Evolutionary conservation across 2,888 invertebrate genomes (phyloP).

Genomic region (Agelastica alni): DNA sequence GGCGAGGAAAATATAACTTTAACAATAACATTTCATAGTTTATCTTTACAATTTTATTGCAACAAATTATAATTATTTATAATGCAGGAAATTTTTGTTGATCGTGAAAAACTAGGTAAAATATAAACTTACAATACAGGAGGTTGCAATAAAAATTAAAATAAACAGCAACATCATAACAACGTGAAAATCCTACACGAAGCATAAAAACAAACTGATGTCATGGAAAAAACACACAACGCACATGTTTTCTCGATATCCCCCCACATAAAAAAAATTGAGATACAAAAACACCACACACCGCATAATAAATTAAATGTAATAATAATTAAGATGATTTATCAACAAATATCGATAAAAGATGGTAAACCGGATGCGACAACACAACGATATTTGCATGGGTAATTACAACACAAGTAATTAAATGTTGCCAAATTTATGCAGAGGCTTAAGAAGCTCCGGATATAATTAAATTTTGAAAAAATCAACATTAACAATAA

Average conservation of each 20-base stretch:
- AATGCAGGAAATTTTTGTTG: too few relatives aligned
- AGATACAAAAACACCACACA: constrained; percentile 2
- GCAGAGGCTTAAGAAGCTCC: too few relatives aligned
- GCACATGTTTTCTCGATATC: constrained; percentile 9
- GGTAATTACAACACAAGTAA: neutral
- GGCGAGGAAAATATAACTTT: too few relatives aligned
- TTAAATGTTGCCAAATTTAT: neutral
- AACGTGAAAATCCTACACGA: neutral
- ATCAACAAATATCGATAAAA: neutral
- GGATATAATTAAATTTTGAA: neutral
- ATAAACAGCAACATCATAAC: too few relatives aligned
- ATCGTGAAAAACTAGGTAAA: too few relatives aligned
- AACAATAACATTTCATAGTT: too few relatives aligned
- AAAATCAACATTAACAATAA: too few relatives aligned
- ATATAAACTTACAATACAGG: too few relatives aligned
- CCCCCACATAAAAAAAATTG: neutral
- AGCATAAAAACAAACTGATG: constrained; percentile 3
- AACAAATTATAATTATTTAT: too few relatives aligned
- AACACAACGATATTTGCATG: neutral
- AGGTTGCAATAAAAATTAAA: too few relatives aligned
- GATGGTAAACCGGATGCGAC: constrained; percentile 3
- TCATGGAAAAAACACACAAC: constrained; percentile 1
- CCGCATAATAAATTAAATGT: neutral
- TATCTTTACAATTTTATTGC: too few relatives aligned
- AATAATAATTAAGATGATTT: neutral